Percentiles rank a stretch among this genome's conserved stretches.
These are phyloP conservation scores for Ibidorhyncha struthersii DNA, from an alignment of 2,113 vertebrate genomes.

Conservation along the genomic window DNA sequence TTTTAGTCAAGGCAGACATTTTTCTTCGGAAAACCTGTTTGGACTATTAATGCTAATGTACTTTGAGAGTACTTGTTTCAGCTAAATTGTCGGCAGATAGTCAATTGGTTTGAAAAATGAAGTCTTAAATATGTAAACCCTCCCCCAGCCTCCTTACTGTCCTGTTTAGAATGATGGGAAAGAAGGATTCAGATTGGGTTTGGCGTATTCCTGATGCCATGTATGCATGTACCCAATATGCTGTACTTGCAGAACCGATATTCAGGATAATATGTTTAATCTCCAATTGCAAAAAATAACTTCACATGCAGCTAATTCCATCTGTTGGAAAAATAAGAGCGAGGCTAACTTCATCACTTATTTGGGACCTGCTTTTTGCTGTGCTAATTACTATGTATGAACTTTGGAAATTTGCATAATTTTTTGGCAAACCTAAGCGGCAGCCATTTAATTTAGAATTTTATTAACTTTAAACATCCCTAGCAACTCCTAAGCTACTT, in stretches of 20 bases:
- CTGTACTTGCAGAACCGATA: neutral
- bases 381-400: constrained; percentile 51
- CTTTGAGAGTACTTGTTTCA: neutral
- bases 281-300: neutral
- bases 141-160: neutral
- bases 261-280: constrained; percentile 4
- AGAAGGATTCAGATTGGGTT: neutral
- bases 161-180: neutral
- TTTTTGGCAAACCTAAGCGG: constrained; percentile 6
- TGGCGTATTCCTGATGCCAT: neutral
- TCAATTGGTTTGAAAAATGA: neutral
- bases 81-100: neutral
- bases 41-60: neutral
- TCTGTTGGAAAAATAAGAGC: constrained; percentile 24
- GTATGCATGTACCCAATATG: neutral
- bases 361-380: constrained; percentile 32
- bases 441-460: constrained; percentile 50
- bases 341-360: constrained; percentile 15
- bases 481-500: constrained; percentile 14
- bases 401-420: constrained; percentile 38
- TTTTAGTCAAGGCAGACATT: neutral
- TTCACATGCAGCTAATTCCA: constrained; percentile 38
- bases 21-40: constrained; percentile 29
- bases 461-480: constrained; percentile 24
- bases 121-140: neutral